These are phyloP conservation scores for Meleagris gallopavo DNA, from an alignment of 2,113 vertebrate genomes.

Conservation along the genomic window DNA sequence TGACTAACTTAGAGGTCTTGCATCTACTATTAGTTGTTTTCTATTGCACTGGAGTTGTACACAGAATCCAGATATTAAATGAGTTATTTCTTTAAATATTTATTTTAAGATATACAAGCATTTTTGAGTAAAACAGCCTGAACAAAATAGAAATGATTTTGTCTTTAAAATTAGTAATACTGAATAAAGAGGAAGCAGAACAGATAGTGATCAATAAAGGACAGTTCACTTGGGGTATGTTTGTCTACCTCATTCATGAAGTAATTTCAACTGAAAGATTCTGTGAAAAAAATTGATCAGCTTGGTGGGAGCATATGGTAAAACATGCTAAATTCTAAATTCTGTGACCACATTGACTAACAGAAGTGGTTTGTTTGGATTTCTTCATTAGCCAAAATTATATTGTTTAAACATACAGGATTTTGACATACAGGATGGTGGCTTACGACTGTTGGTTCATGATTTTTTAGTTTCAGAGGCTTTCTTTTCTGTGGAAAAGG, in stretches of 20 bases:
- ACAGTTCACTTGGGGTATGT: not conserved
- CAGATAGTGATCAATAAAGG: not conserved
- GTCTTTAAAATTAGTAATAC: not conserved
- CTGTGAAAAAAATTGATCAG: not conserved
- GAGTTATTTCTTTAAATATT: not conserved
- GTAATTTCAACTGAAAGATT: not conserved
- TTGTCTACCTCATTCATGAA: not conserved
- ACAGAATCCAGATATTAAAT: not conserved
- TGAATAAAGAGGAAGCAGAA: not conserved
- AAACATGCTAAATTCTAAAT: not conserved
- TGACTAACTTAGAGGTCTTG: not conserved
- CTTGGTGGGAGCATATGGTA: not conserved
- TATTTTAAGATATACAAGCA: not conserved
- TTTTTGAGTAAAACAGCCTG: not conserved
- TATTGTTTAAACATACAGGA: rapidly evolving
- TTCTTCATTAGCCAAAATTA: not conserved
- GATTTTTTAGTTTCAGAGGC: not conserved
- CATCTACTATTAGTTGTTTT: not conserved
- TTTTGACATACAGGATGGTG: not conserved
- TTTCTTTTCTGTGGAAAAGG: not conserved
- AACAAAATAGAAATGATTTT: not conserved
- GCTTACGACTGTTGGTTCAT: not conserved
- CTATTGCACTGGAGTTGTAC: not conserved
- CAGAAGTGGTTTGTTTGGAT: not conserved
- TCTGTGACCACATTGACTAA: not conserved